Base-by-base conservation (phyloP, 2,797 vertebrate genomes). In the Eulemur coronatus region DNA sequence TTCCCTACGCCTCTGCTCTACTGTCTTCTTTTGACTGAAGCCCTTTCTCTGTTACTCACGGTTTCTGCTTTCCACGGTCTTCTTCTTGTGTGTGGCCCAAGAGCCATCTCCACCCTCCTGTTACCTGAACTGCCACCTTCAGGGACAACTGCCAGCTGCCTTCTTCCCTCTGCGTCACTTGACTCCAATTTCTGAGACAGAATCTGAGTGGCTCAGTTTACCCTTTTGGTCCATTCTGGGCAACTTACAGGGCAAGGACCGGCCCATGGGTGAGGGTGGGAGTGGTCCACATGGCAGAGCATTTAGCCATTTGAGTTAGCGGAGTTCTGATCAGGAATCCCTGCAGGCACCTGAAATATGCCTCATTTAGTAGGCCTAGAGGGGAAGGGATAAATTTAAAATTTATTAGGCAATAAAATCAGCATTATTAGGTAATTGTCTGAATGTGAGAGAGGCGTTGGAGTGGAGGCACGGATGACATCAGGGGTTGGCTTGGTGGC, bases 321-420 rank as follows among this genome's bases (percentile, higher is more conserved):
- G 72, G 43, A n/a, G 30, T 57, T 86, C 80, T 61, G 28, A 61
- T 80, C 52, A 90, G 12, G 28, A 35, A 95, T 63, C 78, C 41
- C 48, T 85, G 24, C 59, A 65, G 70, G 33, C 43, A 70, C 57
- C 88, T 80, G 80, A 87, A 84, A 61, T 76, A 46, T 43, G 63
- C 41, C 13, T 57, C n/a, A 22, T 43, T 50, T 28, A 89, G 41
- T 5, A 76, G 80, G 46, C 57, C 91, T 69, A 35, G 50, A 92
- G 63, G 41, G 46, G 46, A 92, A 93, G 14, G 15, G 48, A 79
- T 65, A 80, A 10, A 52, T 87, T 79, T 88, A 89, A 75, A 92
- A 84, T 96, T 92, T 96, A 94, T 75, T 95, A 70, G 76, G 88
- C 59, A 87, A 94, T 95, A 97, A 95, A 96, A 65, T 59, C 59